These are phyloP conservation scores for Dromococcyx pavoninus DNA, from an alignment of 2,797 vertebrate genomes.

Conservation along the genomic window DNA sequence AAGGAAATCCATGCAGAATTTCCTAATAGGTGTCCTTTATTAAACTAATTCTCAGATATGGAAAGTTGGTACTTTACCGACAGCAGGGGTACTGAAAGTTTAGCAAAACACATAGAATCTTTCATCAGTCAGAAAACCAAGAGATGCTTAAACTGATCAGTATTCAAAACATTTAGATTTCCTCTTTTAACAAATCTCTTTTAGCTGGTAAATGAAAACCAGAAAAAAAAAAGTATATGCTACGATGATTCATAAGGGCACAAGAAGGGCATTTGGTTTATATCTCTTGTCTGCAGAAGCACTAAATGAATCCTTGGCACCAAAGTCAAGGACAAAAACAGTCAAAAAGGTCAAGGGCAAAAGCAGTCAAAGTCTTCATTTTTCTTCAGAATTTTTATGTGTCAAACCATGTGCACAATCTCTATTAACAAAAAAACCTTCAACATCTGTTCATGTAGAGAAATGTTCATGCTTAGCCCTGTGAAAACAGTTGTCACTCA, in stretches of 20 bases:
- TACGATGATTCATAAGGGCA: background rate
- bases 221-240: background rate
- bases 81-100: background rate
- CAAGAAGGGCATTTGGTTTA: background rate
- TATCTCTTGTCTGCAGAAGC: background rate
- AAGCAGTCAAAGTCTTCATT: background rate
- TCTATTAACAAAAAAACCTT: background rate
- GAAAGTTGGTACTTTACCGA: background rate
- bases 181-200: background rate
- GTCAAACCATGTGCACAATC: background rate
- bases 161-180: background rate
- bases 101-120: background rate
- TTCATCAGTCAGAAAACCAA: background rate
- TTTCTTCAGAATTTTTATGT: background rate
- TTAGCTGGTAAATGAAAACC: background rate
- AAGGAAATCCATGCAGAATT: background rate
- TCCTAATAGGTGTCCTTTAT: background rate
- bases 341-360: background rate
- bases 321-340: background rate
- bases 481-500: background rate
- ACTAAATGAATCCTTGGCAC: background rate
- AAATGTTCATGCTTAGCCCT: background rate
- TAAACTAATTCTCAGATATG: background rate
- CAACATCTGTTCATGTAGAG: background rate
- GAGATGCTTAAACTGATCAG: background rate